Conservation (phyloP, 2,797 vertebrate genomes). For the Enteromius paludinosus region DNA sequence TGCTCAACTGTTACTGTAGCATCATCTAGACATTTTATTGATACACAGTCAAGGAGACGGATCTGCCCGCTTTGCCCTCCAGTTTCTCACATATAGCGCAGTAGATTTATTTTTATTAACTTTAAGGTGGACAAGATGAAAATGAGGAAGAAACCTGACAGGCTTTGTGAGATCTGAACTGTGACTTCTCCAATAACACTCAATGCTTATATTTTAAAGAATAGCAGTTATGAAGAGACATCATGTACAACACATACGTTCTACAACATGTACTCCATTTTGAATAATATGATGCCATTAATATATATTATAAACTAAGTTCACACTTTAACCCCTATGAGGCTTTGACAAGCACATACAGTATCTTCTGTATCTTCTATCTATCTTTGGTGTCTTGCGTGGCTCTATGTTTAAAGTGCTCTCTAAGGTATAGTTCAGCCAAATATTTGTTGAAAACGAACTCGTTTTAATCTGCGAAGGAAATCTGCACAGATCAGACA, state of each 20-base stretch:
- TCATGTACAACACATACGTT: not conserved
- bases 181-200: not conserved
- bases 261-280: not conserved
- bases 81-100: not conserved
- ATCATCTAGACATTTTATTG: not conserved
- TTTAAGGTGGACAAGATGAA: not conserved
- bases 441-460: not conserved
- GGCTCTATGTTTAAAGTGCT: not conserved
- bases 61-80: not conserved
- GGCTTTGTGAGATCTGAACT: constrained; percentile 8
- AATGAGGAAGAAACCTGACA: not conserved
- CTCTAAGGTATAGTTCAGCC: not conserved
- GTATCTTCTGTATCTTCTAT: constrained; percentile 3
- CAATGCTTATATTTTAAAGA: not conserved
- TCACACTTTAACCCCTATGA: not conserved
- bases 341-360: not conserved
- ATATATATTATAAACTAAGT: not conserved
- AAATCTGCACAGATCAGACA: not conserved
- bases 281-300: constrained; percentile 10
- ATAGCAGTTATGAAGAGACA: not conserved
- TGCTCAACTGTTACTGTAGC: not conserved
- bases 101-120: not conserved
- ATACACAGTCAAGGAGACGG: not conserved
- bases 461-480: not conserved
- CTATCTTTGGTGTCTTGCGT: not conserved